These are phyloP conservation scores for Drosophila mayaguana DNA, from an alignment of 2,888 invertebrate genomes.

Conservation along the genomic window DNA sequence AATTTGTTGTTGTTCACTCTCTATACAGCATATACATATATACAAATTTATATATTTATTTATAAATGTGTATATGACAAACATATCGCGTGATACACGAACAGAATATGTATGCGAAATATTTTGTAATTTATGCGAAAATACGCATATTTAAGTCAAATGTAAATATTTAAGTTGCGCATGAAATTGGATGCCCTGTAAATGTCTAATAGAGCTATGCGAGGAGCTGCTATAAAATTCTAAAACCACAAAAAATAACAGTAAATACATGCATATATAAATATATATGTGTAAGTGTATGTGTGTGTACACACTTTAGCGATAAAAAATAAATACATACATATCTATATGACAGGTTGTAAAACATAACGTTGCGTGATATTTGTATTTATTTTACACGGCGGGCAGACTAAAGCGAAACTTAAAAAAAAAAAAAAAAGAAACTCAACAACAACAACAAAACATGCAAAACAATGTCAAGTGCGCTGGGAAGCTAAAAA, in stretches of 20 bases:
- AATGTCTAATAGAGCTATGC: slow-evolving; percentile 65
- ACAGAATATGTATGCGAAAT: slow-evolving; percentile 57
- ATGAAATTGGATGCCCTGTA: slow-evolving; percentile 67
- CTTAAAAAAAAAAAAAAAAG: slow-evolving; percentile 34
- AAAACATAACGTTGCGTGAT: slow-evolving; percentile 65
- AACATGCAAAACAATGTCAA: slow-evolving; percentile 66
- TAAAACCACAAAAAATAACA: slow-evolving; percentile 54
- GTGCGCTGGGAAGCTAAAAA: slow-evolving; percentile 30
- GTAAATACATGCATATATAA: slow-evolving; percentile 12
- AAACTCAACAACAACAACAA: slow-evolving; percentile 7
- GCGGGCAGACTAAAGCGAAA: slow-evolving; percentile 37
- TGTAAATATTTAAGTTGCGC: slow-evolving; percentile 79
- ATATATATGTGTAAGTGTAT: neutral
- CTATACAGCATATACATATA: slow-evolving; percentile 5
- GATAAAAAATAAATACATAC: slow-evolving; percentile 50
- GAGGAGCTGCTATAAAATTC: slow-evolving; percentile 61
- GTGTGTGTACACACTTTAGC: slow-evolving; percentile 4
- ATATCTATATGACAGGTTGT: slow-evolving; percentile 59
- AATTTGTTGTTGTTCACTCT: slow-evolving; percentile 40
- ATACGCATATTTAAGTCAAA: slow-evolving; percentile 78
- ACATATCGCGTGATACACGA: slow-evolving; percentile 67
- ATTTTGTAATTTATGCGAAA: slow-evolving; percentile 76
- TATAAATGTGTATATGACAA: slow-evolving; percentile 21
- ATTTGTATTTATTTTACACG: slow-evolving; percentile 64
- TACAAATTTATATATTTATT: slow-evolving; percentile 11